Evolutionary conservation across 1,140 invertebrate species (phyloP).

Genomic region (Aphis craccivora): DNA sequence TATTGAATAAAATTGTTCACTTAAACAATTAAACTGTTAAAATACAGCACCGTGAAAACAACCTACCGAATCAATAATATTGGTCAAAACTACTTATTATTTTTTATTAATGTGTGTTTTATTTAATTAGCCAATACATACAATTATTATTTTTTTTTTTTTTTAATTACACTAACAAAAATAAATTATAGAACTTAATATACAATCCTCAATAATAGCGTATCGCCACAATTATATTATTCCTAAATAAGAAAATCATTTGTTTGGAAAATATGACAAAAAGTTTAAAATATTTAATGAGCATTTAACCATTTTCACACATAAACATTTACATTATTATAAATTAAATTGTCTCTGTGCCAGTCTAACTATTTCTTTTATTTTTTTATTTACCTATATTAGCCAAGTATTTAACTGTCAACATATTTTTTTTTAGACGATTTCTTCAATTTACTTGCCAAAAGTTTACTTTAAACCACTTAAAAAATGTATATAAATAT

Average conservation of each 20-base stretch:
- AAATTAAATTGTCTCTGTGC: slow-evolving; percentile 27
- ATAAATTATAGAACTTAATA: neutral
- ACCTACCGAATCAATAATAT: neutral
- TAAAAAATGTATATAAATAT: neutral
- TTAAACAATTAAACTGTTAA: neutral
- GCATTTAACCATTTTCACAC: neutral
- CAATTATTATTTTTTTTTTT: neutral
- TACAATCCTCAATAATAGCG: neutral
- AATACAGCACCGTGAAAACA: neutral
- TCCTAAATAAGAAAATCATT: neutral
- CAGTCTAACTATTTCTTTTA: neutral
- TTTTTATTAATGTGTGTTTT: neutral
- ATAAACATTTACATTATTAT: slow-evolving; percentile 13
- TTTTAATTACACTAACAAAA: no score
- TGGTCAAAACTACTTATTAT: neutral
- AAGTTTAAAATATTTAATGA: neutral
- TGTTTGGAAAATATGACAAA: neutral
- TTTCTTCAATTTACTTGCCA: slow-evolving; percentile 11
- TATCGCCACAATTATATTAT: neutral
- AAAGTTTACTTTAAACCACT: neutral
- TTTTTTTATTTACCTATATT: neutral
- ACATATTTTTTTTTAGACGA: neutral
- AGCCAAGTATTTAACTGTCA: slow-evolving; percentile 15
- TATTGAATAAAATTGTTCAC: neutral
- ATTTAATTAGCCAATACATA: neutral